These are phyloP conservation scores for Saguinus oedipus DNA, from an alignment of 2,797 vertebrate species.

Conservation along the genomic window DNA sequence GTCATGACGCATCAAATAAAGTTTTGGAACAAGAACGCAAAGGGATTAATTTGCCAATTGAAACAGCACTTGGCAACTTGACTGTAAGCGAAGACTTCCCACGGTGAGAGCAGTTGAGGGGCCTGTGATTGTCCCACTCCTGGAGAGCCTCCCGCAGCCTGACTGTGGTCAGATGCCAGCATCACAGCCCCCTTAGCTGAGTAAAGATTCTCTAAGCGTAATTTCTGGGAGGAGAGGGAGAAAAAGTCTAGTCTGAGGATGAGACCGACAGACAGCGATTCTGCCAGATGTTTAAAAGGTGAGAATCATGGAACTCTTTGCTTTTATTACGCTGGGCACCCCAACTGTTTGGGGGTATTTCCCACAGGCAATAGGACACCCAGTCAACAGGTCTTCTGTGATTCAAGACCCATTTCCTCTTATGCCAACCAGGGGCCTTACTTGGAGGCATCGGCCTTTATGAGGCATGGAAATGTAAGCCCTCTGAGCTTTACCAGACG, in stretches of 20 bases:
- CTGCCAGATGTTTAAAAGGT: not conserved
- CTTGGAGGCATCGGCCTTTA: not conserved
- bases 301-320: not conserved
- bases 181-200: too few species aligned
- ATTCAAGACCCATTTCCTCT: not conserved
- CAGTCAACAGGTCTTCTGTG: not conserved
- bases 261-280: not conserved
- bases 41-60: not conserved
- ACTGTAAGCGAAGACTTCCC: not conserved
- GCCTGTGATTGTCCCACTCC: not conserved
- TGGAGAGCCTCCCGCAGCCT: not conserved
- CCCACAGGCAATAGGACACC: not conserved
- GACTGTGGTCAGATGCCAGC: not conserved
- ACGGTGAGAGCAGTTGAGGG: not conserved
- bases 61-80: not conserved
- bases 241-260: not conserved
- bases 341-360: not conserved
- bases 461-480: not conserved
- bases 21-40: not conserved
- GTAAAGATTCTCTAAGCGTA: not conserved
- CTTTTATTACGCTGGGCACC: not conserved
- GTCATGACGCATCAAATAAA: not conserved
- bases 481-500: not conserved
- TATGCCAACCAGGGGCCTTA: not conserved
- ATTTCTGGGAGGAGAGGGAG: not conserved